Conservation (phyloP, 2,888 invertebrate genomes). For the Julus scanicus region DNA sequence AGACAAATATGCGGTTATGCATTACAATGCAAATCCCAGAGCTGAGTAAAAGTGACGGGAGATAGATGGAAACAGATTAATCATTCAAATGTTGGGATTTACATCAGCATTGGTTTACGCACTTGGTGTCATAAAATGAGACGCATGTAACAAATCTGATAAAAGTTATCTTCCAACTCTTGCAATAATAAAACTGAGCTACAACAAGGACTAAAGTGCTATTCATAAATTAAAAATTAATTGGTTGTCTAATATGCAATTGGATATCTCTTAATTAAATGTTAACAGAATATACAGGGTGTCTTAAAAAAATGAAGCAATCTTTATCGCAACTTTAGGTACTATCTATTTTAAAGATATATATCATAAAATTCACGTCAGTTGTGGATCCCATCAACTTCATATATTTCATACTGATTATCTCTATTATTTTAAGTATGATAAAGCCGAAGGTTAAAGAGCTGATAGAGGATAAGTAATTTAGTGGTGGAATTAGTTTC, state of each 20-base stretch:
- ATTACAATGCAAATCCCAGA: slow-evolving; percentile 30
- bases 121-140: neutral
- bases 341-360: too few relatives aligned
- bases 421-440: neutral
- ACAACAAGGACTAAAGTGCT: neutral
- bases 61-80: slow-evolving; percentile 17
- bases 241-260: neutral
- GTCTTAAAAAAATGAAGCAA: too few relatives aligned
- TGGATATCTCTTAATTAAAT: neutral
- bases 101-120: neutral
- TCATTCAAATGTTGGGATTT: slow-evolving; percentile 23
- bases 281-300: too few relatives aligned
- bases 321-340: too few relatives aligned
- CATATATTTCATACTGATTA: neutral
- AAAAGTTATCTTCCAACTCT: neutral
- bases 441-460: neutral
- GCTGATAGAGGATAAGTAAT: neutral
- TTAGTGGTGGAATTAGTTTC: neutral
- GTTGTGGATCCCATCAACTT: neutral
- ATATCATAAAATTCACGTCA: too few relatives aligned
- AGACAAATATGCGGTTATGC: slow-evolving; percentile 36
- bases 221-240: neutral
- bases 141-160: neutral
- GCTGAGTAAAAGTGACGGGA: neutral
- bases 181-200: neutral